Base-by-base conservation (phyloP, 2,888 invertebrate genomes). In the Zele albiditarsus region DNA sequence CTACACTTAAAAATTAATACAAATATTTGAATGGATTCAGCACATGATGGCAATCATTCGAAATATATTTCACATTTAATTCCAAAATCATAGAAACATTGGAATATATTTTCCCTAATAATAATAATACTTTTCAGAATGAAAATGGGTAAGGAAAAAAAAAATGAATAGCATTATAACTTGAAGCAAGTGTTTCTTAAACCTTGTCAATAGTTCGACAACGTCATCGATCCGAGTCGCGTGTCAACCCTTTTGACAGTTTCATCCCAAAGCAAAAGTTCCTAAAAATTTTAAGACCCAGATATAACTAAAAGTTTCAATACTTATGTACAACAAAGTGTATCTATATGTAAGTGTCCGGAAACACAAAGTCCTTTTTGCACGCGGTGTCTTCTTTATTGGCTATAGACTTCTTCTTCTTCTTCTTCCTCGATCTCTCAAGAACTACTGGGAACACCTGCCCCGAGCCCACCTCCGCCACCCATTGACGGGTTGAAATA, bases 381-480 rank as follows among this genome's bases (percentile, higher is more conserved):
- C 58, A 49, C 27, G 25, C 73, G n/a, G 69, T 75, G 42, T 69
- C 67, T 66, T 68, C 63, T 73, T 75, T 71, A 75, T 66, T 66
- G 42, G 80, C 62, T 6, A 16, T 28, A 28, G 28, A 81, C 85
- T 86, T 85, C 86, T 86, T 86, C 85, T 83, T 79, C 68, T 12
- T 8, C 46, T 46, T 14, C n/a, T 53, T 53, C 23, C 5, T n/a
- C 20, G 6, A 53, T 53, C 20, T 53, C 53, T 53, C n/a, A 20
- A 53, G 53, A 53, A 8, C 20, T 23, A 6, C 6, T 20, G 20
- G 20, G 53, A 53, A 53, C 53, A 53, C 42, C 42, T 42, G 33
- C 74, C 78, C 81, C 81, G 82, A 81, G 12, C 20, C 86, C 88
- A 88, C 86, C 88, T 87, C 88, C 88, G 88, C 82, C 81, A 20